phyloP scores from a whole-genome alignment of 2,797 vertebrate species.

The Buceros bicornis region DNA sequence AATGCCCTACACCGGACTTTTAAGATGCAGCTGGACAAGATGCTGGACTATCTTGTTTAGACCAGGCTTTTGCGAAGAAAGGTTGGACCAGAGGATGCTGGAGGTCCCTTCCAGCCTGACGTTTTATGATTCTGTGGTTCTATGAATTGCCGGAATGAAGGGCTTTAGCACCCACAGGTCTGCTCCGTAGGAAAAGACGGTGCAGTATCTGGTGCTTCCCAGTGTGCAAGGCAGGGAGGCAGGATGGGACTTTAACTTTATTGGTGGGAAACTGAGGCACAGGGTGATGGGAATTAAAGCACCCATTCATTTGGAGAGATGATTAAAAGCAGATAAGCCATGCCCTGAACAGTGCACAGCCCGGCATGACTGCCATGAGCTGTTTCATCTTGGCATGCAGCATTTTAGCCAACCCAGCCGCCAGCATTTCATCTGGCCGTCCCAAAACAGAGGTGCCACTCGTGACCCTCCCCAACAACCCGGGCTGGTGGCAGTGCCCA shows the following conservation, averaged over 20 bases:
- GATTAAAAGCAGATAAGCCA: not conserved
- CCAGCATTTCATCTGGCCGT: accelerated
- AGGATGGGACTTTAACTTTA: not conserved
- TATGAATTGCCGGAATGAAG: not conserved
- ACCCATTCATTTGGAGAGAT: not conserved
- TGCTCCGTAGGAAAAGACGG: not conserved
- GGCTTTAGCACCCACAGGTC: not conserved
- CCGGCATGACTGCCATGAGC: accelerated
- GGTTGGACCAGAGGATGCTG: not conserved
- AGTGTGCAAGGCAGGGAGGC: not conserved
- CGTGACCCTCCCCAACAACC: not conserved
- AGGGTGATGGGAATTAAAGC: accelerated
- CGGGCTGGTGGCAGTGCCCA: accelerated
- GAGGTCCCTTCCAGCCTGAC: not conserved
- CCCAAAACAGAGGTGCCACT: not conserved
- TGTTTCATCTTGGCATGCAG: accelerated
- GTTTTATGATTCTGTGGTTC: not conserved
- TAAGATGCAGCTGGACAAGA: not conserved
- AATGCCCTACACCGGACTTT: not conserved
- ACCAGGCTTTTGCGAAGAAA: not conserved
- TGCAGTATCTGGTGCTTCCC: not conserved
- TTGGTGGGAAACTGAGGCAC: not conserved
- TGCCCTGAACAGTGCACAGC: not conserved
- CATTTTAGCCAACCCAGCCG: not conserved
- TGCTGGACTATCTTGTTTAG: not conserved